phyloP scores from a whole-genome alignment of 1,140 invertebrate species.

The Heliothis virescens region DNA sequence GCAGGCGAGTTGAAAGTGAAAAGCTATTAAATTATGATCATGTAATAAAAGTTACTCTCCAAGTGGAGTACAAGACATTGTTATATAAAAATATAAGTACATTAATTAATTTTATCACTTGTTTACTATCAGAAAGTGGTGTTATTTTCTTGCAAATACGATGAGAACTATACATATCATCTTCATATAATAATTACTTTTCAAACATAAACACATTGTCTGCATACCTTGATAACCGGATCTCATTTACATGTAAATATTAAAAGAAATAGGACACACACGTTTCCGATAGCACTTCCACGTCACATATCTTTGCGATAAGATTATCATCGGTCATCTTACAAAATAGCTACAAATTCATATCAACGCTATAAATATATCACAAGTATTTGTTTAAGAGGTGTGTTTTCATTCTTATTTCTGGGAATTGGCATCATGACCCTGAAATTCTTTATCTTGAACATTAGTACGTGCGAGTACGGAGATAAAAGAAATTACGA shows the following conservation, averaged over 20 bases:
- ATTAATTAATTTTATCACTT: no score
- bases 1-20: no score
- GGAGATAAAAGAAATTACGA: constrained; percentile 35
- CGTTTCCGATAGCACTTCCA: background rate
- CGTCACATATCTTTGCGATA: background rate
- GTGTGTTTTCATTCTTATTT: constrained; percentile 9
- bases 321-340: background rate
- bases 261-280: background rate
- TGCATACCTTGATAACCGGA: no score
- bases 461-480: constrained; percentile 28
- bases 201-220: no score
- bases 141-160: no score
- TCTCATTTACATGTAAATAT: background rate
- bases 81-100: no score
- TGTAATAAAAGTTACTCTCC: background rate
- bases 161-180: no score
- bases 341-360: background rate
- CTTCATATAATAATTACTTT: no score
- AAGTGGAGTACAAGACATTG: no score
- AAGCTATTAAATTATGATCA: background rate
- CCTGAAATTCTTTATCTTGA: constrained; percentile 13
- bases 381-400: background rate
- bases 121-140: no score
- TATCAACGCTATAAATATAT: background rate
- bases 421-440: background rate